Evolutionary conservation across 2,797 vertebrate species (phyloP).

Genomic region (Saxicola maurus): DNA sequence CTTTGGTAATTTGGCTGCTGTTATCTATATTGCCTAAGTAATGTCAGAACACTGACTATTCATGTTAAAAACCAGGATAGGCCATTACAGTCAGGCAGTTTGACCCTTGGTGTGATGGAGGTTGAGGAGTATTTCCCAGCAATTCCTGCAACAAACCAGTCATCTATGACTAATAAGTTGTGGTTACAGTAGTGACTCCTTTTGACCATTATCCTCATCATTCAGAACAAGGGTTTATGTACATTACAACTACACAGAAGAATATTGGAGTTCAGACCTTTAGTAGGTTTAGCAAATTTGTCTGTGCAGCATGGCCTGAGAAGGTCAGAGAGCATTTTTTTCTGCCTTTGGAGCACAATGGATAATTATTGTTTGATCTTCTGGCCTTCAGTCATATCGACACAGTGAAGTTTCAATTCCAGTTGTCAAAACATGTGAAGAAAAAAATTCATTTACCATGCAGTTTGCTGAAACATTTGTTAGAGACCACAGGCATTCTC

Average conservation of each 20-base stretch:
- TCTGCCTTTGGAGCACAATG: neutral
- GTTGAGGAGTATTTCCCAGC: neutral
- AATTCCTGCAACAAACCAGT: neutral
- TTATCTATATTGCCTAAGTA: neutral
- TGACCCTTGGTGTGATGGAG: neutral
- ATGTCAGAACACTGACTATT: neutral
- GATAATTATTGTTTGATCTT: neutral
- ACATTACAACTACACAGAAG: neutral
- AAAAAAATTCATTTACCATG: neutral
- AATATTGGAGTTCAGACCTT: neutral
- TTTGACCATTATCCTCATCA: neutral
- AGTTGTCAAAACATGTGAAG: neutral
- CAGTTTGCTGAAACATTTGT: neutral
- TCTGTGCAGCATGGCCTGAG: neutral
- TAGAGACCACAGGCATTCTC: neutral
- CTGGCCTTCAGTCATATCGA: neutral
- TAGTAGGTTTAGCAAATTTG: neutral
- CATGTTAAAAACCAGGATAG: neutral
- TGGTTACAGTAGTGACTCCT: neutral
- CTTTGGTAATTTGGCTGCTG: neutral
- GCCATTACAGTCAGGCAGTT: neutral
- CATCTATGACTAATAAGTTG: neutral
- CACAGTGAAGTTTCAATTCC: neutral
- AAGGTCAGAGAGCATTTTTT: neutral
- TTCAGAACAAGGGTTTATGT: neutral